A percentile compares a stretch with the other conserved stretches of the same genome.
Evolutionary conservation across 53 echinoderm and acorn worm species (phyloP).

Genomic region (Stichopus horrens): DNA sequence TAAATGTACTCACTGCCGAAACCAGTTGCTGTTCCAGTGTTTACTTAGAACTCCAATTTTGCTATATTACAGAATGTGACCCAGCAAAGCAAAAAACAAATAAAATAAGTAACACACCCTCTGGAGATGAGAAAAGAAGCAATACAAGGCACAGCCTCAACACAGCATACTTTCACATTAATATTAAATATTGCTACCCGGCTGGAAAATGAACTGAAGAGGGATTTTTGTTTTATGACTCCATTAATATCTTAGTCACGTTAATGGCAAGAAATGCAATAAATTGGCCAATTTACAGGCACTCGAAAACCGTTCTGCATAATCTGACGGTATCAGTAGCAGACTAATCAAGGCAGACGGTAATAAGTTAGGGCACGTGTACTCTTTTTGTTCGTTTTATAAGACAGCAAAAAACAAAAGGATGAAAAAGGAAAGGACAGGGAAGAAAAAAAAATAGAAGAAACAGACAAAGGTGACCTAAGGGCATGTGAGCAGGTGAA

Average conservation of each 20-base stretch:
- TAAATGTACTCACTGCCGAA: too few species aligned
- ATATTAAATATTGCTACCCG: not conserved
- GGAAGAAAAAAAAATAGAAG: too few species aligned
- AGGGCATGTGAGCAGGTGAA: slow-evolving; percentile 23
- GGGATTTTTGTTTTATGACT: not conserved
- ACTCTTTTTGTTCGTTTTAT: not conserved
- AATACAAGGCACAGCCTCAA: too few species aligned
- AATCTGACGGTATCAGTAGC: not conserved
- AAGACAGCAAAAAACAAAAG: not conserved
- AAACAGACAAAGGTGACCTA: not conserved
- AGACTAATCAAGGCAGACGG: slow-evolving; percentile 7
- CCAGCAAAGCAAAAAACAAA: too few species aligned
- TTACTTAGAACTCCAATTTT: too few species aligned
- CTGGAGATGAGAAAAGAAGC: too few species aligned
- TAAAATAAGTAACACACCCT: too few species aligned
- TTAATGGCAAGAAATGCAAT: slow-evolving; percentile 12
- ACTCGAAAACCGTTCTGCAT: not conserved
- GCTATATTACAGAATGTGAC: too few species aligned
- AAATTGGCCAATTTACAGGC: slow-evolving; percentile 27
- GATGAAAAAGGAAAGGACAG: too few species aligned
- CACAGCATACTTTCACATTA: not conserved
- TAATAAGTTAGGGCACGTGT: not conserved
- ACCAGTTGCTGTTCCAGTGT: too few species aligned
- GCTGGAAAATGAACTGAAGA: not conserved
- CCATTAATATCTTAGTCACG: not conserved